phyloP scores from a whole-genome alignment of 2,113 vertebrate species.

The Saguinus imperator region DNA sequence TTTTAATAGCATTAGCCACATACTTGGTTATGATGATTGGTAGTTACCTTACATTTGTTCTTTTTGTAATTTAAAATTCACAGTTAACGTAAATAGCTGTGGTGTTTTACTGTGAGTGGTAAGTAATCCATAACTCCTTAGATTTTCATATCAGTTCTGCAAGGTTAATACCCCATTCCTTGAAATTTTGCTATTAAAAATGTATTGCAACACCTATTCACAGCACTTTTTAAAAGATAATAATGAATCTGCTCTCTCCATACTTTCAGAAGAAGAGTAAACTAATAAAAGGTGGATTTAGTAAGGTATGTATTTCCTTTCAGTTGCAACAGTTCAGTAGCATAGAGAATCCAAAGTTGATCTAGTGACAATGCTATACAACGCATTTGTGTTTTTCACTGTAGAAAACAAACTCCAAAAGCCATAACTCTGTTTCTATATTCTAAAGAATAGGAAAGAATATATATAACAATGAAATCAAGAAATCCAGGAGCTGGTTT shows the following conservation, averaged over 20 bases:
- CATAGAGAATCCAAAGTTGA: neutral
- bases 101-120: neutral
- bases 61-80: neutral
- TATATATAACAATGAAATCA: too few species aligned
- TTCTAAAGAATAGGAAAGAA: neutral
- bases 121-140: neutral
- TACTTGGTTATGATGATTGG: neutral
- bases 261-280: neutral
- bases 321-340: neutral
- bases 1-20: neutral
- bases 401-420: neutral
- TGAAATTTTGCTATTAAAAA: slow-evolving; percentile 17
- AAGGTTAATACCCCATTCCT: neutral
- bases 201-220: neutral
- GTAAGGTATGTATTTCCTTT: neutral
- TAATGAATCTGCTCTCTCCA: neutral
- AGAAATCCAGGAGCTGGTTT: too few species aligned
- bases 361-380: neutral
- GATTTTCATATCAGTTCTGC: neutral
- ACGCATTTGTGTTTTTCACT: neutral
- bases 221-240: neutral
- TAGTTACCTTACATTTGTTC: neutral
- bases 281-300: neutral
- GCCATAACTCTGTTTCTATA: neutral
- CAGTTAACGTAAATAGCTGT: neutral